Evolutionary conservation across 2,888 invertebrate genomes (phyloP).

Genomic region (Colostygia pectinataria): DNA sequence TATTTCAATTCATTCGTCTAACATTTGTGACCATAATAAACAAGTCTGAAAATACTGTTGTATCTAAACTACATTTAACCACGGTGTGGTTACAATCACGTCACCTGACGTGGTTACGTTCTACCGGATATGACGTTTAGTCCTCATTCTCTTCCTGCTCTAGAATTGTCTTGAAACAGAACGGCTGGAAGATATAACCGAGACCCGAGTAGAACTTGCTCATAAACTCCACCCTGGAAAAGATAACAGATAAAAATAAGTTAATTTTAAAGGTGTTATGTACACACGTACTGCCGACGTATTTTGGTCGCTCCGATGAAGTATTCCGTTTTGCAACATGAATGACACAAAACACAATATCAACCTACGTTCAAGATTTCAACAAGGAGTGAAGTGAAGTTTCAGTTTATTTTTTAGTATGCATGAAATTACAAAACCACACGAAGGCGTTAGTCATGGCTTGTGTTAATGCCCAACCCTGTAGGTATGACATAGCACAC

Average conservation of each 20-base stretch:
- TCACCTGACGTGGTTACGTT: slow-evolving; percentile 10
- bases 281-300: too few relatives aligned
- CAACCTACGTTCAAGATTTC: too few relatives aligned
- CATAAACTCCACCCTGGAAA: slow-evolving; percentile 96
- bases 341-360: too few relatives aligned
- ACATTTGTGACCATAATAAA: slow-evolving; percentile 60
- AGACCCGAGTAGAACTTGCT: slow-evolving; percentile 95
- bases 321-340: too few relatives aligned
- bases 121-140: slow-evolving; percentile 40
- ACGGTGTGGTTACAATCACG: background rate
- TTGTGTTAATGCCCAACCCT: too few relatives aligned
- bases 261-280: too few relatives aligned
- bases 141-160: slow-evolving; percentile 80
- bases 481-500: too few relatives aligned
- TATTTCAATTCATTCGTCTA: slow-evolving; percentile 45
- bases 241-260: background rate
- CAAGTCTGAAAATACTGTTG: slow-evolving; percentile 57
- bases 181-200: slow-evolving; percentile 93
- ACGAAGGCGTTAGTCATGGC: too few relatives aligned
- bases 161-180: slow-evolving; percentile 91
- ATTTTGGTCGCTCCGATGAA: too few relatives aligned
- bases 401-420: too few relatives aligned
- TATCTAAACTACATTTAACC: slow-evolving; percentile 50
- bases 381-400: too few relatives aligned
- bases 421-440: too few relatives aligned